Conservation (phyloP, 2,888 invertebrate species). For the Thysanoteuthis rhombus region DNA sequence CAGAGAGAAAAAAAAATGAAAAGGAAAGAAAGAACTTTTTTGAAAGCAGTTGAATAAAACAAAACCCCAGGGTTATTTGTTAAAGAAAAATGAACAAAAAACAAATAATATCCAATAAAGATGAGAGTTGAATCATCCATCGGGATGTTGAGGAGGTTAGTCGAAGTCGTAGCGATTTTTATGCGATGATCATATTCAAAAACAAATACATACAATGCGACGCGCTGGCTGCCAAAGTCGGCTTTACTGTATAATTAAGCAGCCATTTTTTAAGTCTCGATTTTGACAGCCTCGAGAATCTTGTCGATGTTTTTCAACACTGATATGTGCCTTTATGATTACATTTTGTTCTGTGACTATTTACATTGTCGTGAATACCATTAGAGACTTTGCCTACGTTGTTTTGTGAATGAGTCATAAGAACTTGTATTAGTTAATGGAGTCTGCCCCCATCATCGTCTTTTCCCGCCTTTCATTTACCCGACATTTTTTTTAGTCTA, state of each 20-base stretch:
- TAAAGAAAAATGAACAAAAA: not conserved
- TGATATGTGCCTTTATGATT: not conserved
- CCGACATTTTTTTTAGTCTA: not conserved
- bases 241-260: slow-evolving; percentile 12
- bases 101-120: not conserved
- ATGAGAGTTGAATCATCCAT: not conserved
- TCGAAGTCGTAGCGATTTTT: not conserved
- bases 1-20: not conserved
- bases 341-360: not conserved
- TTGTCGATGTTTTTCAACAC: not conserved
- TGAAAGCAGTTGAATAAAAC: not conserved
- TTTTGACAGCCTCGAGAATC: not conserved
- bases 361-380: slow-evolving; percentile 12
- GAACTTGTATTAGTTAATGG: not conserved
- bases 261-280: not conserved
- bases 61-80: not conserved
- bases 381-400: not conserved
- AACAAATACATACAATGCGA: not conserved
- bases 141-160: not conserved
- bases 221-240: not conserved
- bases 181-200: not conserved
- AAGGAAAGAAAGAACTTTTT: not conserved
- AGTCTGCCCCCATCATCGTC: not conserved
- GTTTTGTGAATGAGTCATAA: not conserved
- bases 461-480: not conserved